A percentile compares a stretch with the other conserved stretches of the same genome.
These are phyloP conservation scores for Leucophenga montana DNA, from an alignment of 2,888 invertebrate species.

Conservation along the genomic window DNA sequence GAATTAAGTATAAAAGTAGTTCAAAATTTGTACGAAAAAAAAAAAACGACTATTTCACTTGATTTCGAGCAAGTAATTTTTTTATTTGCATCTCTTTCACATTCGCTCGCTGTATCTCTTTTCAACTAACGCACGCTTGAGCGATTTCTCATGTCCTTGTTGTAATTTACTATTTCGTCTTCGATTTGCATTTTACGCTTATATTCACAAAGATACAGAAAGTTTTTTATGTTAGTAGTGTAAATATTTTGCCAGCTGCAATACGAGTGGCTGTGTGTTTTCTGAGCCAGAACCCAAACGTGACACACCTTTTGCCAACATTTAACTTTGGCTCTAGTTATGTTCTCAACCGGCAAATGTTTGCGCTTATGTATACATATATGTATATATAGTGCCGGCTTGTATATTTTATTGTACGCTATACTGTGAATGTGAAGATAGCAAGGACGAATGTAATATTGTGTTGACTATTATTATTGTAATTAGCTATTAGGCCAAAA, in stretches of 20 bases:
- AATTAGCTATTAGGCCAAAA: no score
- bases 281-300: no score
- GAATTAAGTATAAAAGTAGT: constrained; percentile 44
- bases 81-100: constrained; percentile 2
- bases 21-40: constrained; percentile 54
- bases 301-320: no score
- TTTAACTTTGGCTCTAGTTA: background rate
- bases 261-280: background rate
- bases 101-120: constrained; percentile 13
- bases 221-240: background rate
- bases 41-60: constrained; percentile 56
- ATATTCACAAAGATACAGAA: background rate
- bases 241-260: background rate
- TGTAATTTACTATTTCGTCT: constrained; percentile 37
- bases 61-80: constrained; percentile 50
- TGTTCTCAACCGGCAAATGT: background rate
- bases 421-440: no score
- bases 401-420: no score
- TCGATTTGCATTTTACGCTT: constrained; percentile 61
- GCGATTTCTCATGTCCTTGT: constrained; percentile 47
- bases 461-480: no score
- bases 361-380: no score
- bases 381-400: no score
- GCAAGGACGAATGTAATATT: no score
- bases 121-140: background rate